Evolutionary conservation across 2,113 vertebrate species (phyloP).

Genomic region (Campylorhamphus procurvoides): DNA sequence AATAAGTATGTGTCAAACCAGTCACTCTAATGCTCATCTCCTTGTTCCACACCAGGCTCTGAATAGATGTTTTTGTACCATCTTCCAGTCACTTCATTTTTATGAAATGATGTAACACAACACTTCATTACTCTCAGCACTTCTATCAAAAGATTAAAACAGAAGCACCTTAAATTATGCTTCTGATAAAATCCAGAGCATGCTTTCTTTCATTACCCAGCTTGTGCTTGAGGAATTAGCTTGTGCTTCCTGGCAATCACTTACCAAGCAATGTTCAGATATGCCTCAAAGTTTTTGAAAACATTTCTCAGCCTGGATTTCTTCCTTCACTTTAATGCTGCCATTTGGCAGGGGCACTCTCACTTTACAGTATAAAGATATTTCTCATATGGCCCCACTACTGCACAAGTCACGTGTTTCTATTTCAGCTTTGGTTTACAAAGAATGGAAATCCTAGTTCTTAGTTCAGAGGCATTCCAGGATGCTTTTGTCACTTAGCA

Average conservation of each 20-base stretch:
- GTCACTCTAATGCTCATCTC: background rate
- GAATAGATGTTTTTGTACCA: background rate
- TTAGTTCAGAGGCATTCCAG: background rate
- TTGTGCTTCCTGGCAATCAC: background rate
- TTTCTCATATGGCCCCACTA: background rate
- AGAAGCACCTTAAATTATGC: slow-evolving; percentile 9
- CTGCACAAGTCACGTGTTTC: background rate
- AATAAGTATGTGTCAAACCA: background rate
- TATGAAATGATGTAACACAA: background rate
- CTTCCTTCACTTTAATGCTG: background rate
- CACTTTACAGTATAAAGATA: background rate
- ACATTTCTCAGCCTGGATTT: background rate
- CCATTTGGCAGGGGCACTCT: background rate
- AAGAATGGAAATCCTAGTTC: background rate
- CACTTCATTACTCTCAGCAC: background rate
- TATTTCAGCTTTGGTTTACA: background rate
- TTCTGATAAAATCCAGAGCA: background rate
- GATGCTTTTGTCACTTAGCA: background rate
- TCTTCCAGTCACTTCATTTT: slow-evolving; percentile 1
- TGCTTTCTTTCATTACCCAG: background rate
- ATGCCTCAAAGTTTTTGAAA: background rate
- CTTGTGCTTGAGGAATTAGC: background rate
- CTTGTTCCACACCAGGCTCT: background rate
- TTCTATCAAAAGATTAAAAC: slow-evolving; percentile 9
- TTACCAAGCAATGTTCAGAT: background rate